These are phyloP conservation scores for Ephestia elutella DNA, from an alignment of 1,140 invertebrate species.

Conservation along the genomic window DNA sequence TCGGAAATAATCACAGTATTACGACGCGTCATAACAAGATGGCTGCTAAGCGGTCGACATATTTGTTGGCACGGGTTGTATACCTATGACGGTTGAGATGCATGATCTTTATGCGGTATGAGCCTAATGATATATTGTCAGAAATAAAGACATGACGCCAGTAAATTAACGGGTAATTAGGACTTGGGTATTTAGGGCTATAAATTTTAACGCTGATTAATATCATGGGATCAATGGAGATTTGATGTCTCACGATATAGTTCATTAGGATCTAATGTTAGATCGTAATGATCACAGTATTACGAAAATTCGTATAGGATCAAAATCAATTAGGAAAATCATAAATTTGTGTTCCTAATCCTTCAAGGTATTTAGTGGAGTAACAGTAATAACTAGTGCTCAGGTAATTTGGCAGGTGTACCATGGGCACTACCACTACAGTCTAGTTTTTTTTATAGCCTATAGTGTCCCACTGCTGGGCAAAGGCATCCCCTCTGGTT, in stretches of 20 bases:
- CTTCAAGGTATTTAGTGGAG: too few relatives aligned
- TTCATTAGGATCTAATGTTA: not conserved
- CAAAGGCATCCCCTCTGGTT: too few relatives aligned
- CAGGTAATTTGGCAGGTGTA: too few relatives aligned
- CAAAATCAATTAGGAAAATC: too few relatives aligned
- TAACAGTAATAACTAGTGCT: too few relatives aligned
- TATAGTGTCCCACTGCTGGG: too few relatives aligned
- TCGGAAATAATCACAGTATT: constrained; percentile 27
- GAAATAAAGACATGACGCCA: constrained; percentile 4
- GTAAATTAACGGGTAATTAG: not conserved
- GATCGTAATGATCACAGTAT: not conserved
- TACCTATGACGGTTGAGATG: constrained; percentile 30
- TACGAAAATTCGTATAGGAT: too few relatives aligned
- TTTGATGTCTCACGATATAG: not conserved
- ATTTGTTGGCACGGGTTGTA: constrained; percentile 22
- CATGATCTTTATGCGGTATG: constrained; percentile 18
- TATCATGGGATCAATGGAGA: not conserved
- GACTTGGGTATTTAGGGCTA: not conserved
- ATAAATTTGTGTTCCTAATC: too few relatives aligned
- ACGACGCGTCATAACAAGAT: constrained; percentile 25
- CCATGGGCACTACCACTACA: too few relatives aligned
- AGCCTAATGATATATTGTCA: constrained; percentile 1
- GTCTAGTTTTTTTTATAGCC: too few relatives aligned
- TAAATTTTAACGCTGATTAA: not conserved
- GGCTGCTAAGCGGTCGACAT: constrained; percentile 23